Evolutionary conservation across 2,797 vertebrate genomes (phyloP).

Genomic region (Acanthurus leucopareius): DNA sequence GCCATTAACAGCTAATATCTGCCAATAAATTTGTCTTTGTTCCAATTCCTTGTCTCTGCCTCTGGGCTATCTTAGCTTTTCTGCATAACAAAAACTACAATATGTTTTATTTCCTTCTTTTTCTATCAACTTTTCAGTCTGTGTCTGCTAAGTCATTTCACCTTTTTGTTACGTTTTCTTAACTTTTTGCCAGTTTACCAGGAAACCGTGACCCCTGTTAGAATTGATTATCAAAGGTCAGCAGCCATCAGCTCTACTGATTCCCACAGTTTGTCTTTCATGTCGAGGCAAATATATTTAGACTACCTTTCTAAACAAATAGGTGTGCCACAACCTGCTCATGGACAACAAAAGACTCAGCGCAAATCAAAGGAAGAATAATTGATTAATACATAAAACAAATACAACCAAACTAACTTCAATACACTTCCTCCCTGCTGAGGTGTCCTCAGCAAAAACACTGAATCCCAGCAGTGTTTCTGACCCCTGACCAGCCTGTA

Average conservation of each 20-base stretch:
- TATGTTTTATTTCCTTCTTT: not conserved
- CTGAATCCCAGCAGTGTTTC: not conserved
- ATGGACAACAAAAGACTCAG: not conserved
- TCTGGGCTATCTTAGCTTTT: too few relatives aligned
- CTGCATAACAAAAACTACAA: not conserved
- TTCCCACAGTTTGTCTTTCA: conserved; percentile 40
- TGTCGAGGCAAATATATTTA: conserved; percentile 36
- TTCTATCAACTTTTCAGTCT: not conserved
- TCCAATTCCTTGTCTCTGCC: too few relatives aligned
- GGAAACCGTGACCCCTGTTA: conserved; percentile 42
- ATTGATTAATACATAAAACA: conserved; percentile 27
- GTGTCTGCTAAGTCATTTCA: conserved; percentile 10
- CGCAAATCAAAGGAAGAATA: conserved; percentile 15
- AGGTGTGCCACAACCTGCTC: conserved; percentile 29
- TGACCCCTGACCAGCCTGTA: not conserved
- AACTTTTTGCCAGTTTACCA: conserved; percentile 31
- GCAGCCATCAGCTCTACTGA: conserved; percentile 29
- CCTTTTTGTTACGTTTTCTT: conserved; percentile 19
- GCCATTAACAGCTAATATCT: too few relatives aligned
- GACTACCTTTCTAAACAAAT: conserved; percentile 24
- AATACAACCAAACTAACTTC: conserved; percentile 3
- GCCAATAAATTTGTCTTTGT: too few relatives aligned
- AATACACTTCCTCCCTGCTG: not conserved
- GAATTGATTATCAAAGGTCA: conserved; percentile 48
- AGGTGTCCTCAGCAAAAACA: conserved; percentile 29